Percentiles rank a stretch among this genome's conserved stretches.
phyloP scores from a whole-genome alignment of 1,140 invertebrate species.

The Bombus haemorrhoidalis region DNA sequence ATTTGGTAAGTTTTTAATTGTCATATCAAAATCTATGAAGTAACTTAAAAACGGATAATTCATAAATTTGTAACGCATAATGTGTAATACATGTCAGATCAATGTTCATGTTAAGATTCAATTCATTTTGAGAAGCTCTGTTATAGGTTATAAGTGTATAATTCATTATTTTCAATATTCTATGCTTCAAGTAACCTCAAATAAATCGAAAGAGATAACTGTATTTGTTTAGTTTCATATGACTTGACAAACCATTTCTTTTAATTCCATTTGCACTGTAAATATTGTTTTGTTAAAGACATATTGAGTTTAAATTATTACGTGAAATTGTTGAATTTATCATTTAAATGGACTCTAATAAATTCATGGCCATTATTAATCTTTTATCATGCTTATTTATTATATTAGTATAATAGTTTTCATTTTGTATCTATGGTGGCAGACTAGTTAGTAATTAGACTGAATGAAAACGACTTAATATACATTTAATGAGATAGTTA shows the following conservation, averaged over 20 bases:
- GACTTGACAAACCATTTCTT: neutral
- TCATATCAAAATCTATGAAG: neutral
- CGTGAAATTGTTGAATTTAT: neutral
- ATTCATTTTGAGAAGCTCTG: neutral
- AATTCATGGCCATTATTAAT: neutral
- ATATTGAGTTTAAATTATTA: neutral
- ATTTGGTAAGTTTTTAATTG: constrained; percentile 61
- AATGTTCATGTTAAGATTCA: no score
- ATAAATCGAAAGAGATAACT: neutral
- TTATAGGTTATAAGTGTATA: neutral
- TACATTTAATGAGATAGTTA: neutral
- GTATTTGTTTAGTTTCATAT: neutral
- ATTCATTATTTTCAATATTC: neutral
- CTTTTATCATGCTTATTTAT: neutral
- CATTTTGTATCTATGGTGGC: neutral
- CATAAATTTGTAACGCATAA: neutral
- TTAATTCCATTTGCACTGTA: no score
- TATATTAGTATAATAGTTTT: neutral
- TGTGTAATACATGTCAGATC: neutral
- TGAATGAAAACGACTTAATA: neutral
- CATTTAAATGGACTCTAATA: no score
- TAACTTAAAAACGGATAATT: neutral
- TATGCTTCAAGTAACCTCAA: neutral
- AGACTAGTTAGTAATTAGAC: neutral
- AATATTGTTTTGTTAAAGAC: neutral